phyloP scores from a whole-genome alignment of 2,113 vertebrate species.

The Gobius niger region DNA sequence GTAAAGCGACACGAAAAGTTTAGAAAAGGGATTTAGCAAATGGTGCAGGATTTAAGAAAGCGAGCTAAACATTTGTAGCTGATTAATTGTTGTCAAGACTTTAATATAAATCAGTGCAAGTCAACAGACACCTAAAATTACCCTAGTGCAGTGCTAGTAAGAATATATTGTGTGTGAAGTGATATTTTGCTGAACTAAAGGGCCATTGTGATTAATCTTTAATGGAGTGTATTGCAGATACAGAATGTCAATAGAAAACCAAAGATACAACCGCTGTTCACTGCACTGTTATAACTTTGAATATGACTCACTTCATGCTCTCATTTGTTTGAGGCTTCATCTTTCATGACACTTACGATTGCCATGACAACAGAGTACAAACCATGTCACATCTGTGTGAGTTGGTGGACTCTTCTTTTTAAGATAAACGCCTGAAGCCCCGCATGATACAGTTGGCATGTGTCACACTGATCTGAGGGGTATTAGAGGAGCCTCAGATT shows the following conservation, averaged over 20 bases:
- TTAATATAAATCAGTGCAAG: background rate
- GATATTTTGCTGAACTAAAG: too few relatives aligned
- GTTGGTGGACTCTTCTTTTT: constrained; percentile 1
- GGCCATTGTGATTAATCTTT: too few relatives aligned
- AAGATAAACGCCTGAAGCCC: constrained; percentile 5
- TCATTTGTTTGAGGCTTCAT: constrained; percentile 30
- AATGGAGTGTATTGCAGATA: too few relatives aligned
- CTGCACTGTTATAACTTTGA: background rate
- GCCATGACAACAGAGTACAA: constrained; percentile 46
- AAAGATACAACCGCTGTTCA: too few relatives aligned
- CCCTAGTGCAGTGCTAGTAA: background rate
- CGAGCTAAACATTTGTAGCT: background rate
- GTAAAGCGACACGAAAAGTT: constrained; percentile 34
- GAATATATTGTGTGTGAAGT: too few relatives aligned
- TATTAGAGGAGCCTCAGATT: background rate
- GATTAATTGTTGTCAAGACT: background rate
- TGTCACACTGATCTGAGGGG: background rate
- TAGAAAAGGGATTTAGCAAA: background rate
- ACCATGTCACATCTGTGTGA: constrained; percentile 46
- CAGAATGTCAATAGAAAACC: too few relatives aligned
- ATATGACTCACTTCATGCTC: background rate
- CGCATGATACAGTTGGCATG: constrained; percentile 4
- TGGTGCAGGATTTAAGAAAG: constrained; percentile 6
- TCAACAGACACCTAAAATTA: background rate
- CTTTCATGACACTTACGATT: constrained; percentile 52